These are phyloP conservation scores for Falco naumanni DNA, from an alignment of 2,797 vertebrate genomes.

Conservation along the genomic window DNA sequence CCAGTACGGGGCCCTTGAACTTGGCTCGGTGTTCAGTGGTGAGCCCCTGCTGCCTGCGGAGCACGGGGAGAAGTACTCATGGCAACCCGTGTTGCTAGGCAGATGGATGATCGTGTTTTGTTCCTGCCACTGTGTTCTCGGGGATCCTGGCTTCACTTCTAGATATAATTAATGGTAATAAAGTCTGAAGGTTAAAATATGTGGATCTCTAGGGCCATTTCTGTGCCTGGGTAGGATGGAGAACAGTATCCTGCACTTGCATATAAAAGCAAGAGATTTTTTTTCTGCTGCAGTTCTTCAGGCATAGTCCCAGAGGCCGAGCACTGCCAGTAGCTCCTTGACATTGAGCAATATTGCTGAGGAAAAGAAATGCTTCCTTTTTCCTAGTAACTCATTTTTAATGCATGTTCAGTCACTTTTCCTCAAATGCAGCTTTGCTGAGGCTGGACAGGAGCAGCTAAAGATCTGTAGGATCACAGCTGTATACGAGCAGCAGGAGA, in stretches of 20 bases:
- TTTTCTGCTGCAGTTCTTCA: conserved; percentile 15
- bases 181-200: conserved; percentile 58
- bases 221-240: not conserved
- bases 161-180: conserved; percentile 66
- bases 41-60: conserved; percentile 8
- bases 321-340: conserved; percentile 3
- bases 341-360: conserved; percentile 44
- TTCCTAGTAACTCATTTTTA: not conserved
- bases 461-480: not conserved
- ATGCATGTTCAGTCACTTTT: not conserved
- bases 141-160: conserved; percentile 53
- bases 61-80: not conserved
- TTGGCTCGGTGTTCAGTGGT: not conserved
- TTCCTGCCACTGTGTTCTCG: conserved; percentile 36
- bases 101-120: conserved; percentile 68
- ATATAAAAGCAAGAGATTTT: not conserved
- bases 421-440: not conserved
- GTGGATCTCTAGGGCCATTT: conserved; percentile 49
- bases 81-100: conserved; percentile 69
- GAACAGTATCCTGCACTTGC: not conserved
- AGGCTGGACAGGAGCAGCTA: not conserved
- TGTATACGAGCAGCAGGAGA: not conserved
- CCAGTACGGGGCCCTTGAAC: not conserved
- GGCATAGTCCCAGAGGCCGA: not conserved
- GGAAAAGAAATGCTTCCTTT: conserved; percentile 21